Base-by-base conservation (phyloP, 2,888 invertebrate genomes). In the Tridacna gigas region DNA sequence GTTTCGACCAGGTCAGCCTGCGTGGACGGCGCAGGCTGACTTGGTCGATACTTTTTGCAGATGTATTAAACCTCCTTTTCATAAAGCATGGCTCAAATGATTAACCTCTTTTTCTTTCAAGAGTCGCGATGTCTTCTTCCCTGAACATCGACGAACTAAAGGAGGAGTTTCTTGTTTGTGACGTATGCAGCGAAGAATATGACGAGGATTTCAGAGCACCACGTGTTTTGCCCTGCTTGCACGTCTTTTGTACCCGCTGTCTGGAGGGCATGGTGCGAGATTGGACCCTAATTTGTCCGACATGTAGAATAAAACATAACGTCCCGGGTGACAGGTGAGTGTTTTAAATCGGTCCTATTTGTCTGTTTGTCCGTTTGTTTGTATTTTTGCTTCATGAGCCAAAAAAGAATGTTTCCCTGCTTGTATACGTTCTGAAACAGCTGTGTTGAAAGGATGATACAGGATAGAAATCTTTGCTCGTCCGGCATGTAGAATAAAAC, bases 161-260 rank as follows among this genome's bases (percentile, higher is more conserved):
- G 76, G 89, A 89, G 63, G 88, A 89, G 45, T 89, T 87, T 66
- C 74, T 89, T 63, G 67, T 48, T 15, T 89, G 89, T 84, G 89
- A 89, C 76, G 86, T 88, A 15, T 89, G 89, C 75, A 83, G 86
- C 48, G 84, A 86, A n/a, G 89, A 89, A 45, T 89, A 87, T 77
- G 89, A 89, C 69, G 89, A 89, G 60, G 88, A 89, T 7, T 76
- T 76, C 47, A 82, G 76, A 15, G 82, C 76, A 13, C 89, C 89
- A 25, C 80, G 89, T 22, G 89, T 89, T 63, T 79, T 89, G 20
- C 89, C 89, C 65, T 89, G 89, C 63, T 79, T 89, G 66, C 89
- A 89, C 77, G 88, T 88, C 4, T 89, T 84, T 79, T 89, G 89
- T 77, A 78, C 66, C 60, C 77, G 85, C 48, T 88, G 88, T 80